Evolutionary conservation across 1,140 invertebrate genomes (phyloP).

Genomic region (Apocrypta bakeri): DNA sequence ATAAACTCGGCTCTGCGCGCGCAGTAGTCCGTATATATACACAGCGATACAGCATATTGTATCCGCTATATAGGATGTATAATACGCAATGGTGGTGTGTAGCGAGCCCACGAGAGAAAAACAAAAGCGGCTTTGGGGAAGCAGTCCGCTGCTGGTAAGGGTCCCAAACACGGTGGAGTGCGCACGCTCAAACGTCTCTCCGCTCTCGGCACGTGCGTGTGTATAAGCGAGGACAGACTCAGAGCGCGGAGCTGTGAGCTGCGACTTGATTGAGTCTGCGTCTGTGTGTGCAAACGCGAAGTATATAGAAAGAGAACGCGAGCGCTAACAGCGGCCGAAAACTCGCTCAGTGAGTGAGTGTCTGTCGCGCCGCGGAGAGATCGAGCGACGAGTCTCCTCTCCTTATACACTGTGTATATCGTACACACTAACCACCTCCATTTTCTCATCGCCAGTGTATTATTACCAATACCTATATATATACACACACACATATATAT

Average conservation of each 20-base stretch:
- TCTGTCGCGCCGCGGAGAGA: neutral
- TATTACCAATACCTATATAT: neutral
- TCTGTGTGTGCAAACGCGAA: neutral
- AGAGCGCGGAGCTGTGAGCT: no score
- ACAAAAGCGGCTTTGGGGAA: neutral
- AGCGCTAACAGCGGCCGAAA: neutral
- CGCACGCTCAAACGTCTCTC: constrained; percentile 43
- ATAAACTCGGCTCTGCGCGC: no score
- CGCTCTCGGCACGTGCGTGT: neutral
- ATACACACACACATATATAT: no score
- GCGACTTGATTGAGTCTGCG: no score
- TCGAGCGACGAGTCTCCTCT: neutral
- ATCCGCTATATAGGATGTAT: no score
- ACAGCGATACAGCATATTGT: no score
- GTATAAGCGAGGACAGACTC: no score
- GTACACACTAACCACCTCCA: neutral
- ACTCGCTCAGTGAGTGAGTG: neutral
- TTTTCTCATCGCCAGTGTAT: neutral
- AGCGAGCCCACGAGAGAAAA: neutral
- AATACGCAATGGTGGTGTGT: no score
- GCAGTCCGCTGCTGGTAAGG: constrained; percentile 45
- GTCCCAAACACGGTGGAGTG: constrained; percentile 60
- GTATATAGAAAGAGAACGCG: no score
- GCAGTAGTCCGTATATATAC: no score
- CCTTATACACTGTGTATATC: neutral